Percentiles rank a stretch among this genome's conserved stretches.
Evolutionary conservation across 1,140 invertebrate species (phyloP).

Genomic region (Bombyx mandarina): DNA sequence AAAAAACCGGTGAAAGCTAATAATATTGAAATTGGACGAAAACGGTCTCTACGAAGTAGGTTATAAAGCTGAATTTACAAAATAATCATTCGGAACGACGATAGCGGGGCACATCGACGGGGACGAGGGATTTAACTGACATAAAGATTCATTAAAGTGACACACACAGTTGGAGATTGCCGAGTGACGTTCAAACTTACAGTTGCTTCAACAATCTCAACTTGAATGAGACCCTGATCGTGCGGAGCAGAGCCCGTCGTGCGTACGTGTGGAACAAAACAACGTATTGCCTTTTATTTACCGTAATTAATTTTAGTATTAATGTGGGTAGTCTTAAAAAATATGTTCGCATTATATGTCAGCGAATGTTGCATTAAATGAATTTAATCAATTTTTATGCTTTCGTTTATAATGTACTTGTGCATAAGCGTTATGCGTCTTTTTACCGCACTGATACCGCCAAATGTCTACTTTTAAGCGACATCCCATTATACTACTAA

Average conservation of each 20-base stretch:
- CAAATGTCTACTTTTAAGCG: conserved; percentile 34
- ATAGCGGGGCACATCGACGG: conserved; percentile 52
- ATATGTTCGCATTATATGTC: conserved; percentile 9
- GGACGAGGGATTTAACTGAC: conserved; percentile 39
- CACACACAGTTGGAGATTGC: conserved; percentile 56
- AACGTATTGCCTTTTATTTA: conserved; percentile 47
- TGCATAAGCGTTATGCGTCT: conserved; percentile 30
- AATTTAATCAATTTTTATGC: neutral
- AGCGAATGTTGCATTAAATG: conserved; percentile 32
- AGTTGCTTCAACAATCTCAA: conserved; percentile 65
- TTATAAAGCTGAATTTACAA: conserved; percentile 21
- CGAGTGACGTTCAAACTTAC: conserved; percentile 54
- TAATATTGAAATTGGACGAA: conserved; percentile 6
- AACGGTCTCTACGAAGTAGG: conserved; percentile 17
- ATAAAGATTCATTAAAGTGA: conserved; percentile 52
- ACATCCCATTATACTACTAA: conserved; percentile 24
- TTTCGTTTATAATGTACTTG: conserved; percentile 17
- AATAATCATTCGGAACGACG: conserved; percentile 45
- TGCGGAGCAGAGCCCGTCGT: conserved; percentile 47
- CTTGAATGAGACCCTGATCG: conserved; percentile 63
- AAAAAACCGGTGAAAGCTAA: conserved; percentile 2
- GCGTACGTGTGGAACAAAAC: conserved; percentile 66
- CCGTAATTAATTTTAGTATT: conserved; percentile 15
- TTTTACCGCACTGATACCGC: conserved; percentile 19
- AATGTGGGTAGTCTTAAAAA: neutral